Evolutionary conservation across 2,113 vertebrate species (phyloP), one percentile per base, ranked within the genome.

Genomic region (Lepus europaeus): DNA sequence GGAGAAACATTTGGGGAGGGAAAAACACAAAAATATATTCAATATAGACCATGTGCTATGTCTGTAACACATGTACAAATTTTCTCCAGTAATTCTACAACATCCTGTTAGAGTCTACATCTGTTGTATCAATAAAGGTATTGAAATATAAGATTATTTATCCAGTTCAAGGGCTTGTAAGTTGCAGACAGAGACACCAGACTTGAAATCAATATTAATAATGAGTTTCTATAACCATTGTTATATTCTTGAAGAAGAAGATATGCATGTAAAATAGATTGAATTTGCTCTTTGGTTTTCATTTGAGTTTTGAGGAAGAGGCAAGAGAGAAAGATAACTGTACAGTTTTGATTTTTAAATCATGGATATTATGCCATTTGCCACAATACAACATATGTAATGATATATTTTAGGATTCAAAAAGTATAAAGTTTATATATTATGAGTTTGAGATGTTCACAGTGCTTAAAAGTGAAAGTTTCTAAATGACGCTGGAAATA

Each of bases 121-220:
- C 49, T 8, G 53, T 69, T 83, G 0, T 83, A 33, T 63, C 36
- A 27, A 49, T 39, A 76, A 80, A 77, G 36, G 5, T 70, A 84
- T 45, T 53, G 29, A 56, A 12, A 59, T 56, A 11, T 1, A 39
- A 74, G 23, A 7, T 94, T 77, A 59, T 64, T 63, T 95, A 36
- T 73, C 22, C 8, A 29, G 1, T 68, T 84, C 12, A 95, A 90
- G 39, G 25, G 20, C 22, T 33, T 23, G 39, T 20, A 68, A 51
- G 3, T 64, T 89, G 2, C 73, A 74, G 39, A 9, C 25, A 31
- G 13, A 84, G 51, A 85, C 94, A 90, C 2, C 23, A 78, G 23
- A 66, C 49, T 83, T 70, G 27, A 94, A 94, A 61, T 12, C 92
- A 79, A 86, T 45, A 36, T 88, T 36, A 78, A 45, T 45, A 45